A percentile compares a stretch with the other conserved stretches of the same genome.
These are phyloP conservation scores for Girardinus metallicus DNA, from an alignment of 2,797 vertebrate genomes.

Conservation along the genomic window DNA sequence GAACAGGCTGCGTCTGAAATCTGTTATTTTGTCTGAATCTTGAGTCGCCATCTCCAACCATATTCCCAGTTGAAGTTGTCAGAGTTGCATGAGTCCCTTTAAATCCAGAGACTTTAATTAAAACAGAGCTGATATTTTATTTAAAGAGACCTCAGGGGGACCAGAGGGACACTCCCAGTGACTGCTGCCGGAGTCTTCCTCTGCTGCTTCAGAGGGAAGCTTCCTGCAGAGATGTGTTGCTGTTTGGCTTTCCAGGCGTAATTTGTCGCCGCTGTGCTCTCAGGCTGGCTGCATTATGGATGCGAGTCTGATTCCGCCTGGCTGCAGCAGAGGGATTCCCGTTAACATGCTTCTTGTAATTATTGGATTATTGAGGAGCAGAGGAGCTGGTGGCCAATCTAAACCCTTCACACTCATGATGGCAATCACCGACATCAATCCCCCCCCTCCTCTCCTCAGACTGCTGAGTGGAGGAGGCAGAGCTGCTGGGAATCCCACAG, in stretches of 20 bases:
- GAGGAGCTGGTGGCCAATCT: slow-evolving; percentile 56
- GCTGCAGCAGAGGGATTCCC: slow-evolving; percentile 46
- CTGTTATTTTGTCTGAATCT: not conserved
- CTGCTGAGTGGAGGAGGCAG: slow-evolving; percentile 64
- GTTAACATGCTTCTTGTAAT: slow-evolving; percentile 61
- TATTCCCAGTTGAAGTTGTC: not conserved
- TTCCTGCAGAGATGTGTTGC: slow-evolving; percentile 8
- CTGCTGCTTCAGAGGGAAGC: not conserved
- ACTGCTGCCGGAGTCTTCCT: not conserved
- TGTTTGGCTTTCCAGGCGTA: not conserved
- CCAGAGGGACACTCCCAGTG: not conserved
- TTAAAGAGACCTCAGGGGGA: not conserved
- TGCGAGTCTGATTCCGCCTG: slow-evolving; percentile 18
- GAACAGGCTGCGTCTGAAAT: not conserved
- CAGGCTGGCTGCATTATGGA: slow-evolving; percentile 5
- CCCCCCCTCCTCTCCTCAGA: slow-evolving; percentile 43
- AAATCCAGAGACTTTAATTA: not conserved
- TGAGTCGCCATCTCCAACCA: not conserved
- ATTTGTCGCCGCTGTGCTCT: not conserved
- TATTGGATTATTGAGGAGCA: slow-evolving; percentile 72
- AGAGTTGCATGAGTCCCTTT: not conserved
- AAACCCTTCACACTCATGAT: slow-evolving; percentile 65
- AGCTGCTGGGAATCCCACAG: slow-evolving; percentile 72
- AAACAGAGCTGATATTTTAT: not conserved
- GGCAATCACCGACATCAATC: slow-evolving; percentile 62